Conservation (phyloP, 2,888 invertebrate species). For the Aspidapion aeneum region DNA sequence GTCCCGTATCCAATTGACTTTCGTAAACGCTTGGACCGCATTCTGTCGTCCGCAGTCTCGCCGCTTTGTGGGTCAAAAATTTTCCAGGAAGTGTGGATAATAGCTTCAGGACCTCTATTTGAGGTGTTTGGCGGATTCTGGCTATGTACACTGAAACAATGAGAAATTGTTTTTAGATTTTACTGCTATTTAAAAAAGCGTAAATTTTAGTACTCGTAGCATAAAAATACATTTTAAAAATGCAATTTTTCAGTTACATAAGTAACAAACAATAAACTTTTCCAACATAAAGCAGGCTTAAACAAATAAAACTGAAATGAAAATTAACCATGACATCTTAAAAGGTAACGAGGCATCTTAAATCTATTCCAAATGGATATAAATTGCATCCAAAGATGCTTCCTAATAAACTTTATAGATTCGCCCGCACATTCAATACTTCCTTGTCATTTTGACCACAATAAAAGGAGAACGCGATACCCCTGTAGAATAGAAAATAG, state of each 20-base stretch:
- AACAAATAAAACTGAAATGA: background rate
- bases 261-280: background rate
- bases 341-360: background rate
- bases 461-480: too few relatives aligned
- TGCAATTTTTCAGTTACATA: background rate
- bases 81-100: background rate
- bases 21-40: background rate
- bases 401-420: background rate
- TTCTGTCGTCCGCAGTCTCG: background rate
- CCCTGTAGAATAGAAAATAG: too few relatives aligned
- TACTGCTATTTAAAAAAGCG: background rate
- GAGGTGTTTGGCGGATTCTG: background rate
- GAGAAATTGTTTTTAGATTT: background rate
- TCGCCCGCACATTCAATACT: background rate
- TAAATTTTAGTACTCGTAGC: too few relatives aligned
- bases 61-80: background rate
- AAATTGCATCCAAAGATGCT: background rate
- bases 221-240: background rate
- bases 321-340: background rate
- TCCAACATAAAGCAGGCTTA: background rate
- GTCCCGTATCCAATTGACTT: background rate
- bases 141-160: background rate
- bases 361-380: background rate
- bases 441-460: background rate
- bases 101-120: background rate